Conservation (phyloP, 2,797 vertebrate species). For the Enteromius paludinosus region DNA sequence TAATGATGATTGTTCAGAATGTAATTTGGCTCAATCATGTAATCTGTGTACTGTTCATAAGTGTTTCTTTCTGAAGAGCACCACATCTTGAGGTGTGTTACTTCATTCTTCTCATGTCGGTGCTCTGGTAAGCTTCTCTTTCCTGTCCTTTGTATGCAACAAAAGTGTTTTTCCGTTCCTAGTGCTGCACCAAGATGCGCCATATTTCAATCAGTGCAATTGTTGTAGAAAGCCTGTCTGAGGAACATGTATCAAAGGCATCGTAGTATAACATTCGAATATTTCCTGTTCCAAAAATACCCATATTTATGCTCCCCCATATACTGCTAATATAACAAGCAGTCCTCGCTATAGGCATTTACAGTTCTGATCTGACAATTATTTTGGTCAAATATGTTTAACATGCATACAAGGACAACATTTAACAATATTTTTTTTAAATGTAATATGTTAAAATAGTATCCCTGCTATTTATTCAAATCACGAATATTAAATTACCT, state of each 20-base stretch:
- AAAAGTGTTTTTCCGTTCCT: conserved; percentile 6
- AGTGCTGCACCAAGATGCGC: background rate
- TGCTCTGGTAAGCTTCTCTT: conserved; percentile 6
- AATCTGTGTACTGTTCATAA: background rate
- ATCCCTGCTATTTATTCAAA: conserved; percentile 6
- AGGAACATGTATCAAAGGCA: conserved; percentile 30
- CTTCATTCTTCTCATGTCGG: background rate
- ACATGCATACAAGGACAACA: background rate
- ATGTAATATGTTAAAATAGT: background rate
- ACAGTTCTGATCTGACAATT: background rate
- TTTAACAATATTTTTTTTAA: background rate
- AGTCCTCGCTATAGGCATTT: background rate
- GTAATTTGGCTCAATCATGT: conserved; percentile 8
- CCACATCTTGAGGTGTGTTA: background rate
- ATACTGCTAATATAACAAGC: background rate
- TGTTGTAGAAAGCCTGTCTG: conserved; percentile 6
- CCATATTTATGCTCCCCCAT: background rate
- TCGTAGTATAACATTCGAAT: conserved; percentile 2
- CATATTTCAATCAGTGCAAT: conserved; percentile 10
- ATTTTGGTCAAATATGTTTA: background rate
- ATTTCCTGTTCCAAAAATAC: background rate
- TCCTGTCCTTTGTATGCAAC: background rate
- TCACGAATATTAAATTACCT: background rate
- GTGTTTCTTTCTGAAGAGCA: background rate
- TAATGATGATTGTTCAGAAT: background rate